Evolutionary conservation across 2,113 vertebrate species (phyloP), one percentile per base, ranked within the genome.

Genomic region (Lepus europaeus): DNA sequence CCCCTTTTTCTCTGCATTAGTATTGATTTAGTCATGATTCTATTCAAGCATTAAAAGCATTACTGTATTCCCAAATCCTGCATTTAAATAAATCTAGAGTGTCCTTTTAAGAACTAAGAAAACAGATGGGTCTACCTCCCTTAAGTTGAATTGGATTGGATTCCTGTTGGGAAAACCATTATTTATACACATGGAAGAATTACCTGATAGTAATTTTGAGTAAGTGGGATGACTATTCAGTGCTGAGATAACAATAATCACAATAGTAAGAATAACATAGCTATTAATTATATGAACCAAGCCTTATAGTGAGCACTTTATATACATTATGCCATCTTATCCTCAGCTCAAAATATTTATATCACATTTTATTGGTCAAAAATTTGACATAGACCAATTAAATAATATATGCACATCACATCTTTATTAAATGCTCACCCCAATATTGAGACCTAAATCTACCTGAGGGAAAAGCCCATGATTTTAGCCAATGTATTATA

Each of bases 1-100:
- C 5, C 2, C 9, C 29, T 81, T 93, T 89, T 90, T 83, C 76
- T 96, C 95, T 95, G 72, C 82, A 96, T 95, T 94, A 88, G 25
- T 87, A 96, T 97, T 96, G 93, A 97, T 94, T 95, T 93, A 91
- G 72, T 39, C 51, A 70, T 76, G 31, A 90, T 49, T 96, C 72
- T 94, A 59, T 92, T 93, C 95, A 91, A 89, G 25, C 39, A 95
- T 89, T 92, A 95, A 93, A 93, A 33, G 36, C 13, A 85, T 87
- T 84, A 93, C 27, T 74, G n/a, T 74, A 91, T 91, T 73, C 77
- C 23, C 23, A 95, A 95, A 91, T 86, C 33, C 49, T 84, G 8
- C 8, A 39, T 79, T 97, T 77, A 95, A 89, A 90, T 79, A 91
- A 94, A 95, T 90, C 74, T 63, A 68, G 81, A 96, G 31, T 83